Evolutionary conservation across 2,888 invertebrate genomes (phyloP).

Genomic region (Cylloceria caligata): DNA sequence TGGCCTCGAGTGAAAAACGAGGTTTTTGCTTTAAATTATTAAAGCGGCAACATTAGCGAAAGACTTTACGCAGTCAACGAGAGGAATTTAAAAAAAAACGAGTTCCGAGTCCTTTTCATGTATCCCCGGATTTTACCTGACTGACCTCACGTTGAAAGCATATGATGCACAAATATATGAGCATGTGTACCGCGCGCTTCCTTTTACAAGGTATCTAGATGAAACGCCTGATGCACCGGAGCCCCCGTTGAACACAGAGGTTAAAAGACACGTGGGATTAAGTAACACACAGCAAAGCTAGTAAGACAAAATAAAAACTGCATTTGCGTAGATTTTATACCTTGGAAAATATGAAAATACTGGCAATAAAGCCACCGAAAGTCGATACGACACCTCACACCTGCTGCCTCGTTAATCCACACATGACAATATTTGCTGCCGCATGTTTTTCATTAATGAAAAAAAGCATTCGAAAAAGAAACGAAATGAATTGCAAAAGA

Average conservation of each 20-base stretch:
- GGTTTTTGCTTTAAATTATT: constrained; percentile 22
- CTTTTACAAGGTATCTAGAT: constrained; percentile 3
- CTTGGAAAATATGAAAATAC: neutral
- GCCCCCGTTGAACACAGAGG: neutral
- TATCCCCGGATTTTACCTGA: constrained; percentile 30
- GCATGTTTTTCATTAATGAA: neutral
- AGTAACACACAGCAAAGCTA: neutral
- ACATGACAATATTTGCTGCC: constrained; percentile 7
- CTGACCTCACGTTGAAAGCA: constrained; percentile 26
- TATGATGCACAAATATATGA: too few species aligned
- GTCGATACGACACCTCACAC: neutral
- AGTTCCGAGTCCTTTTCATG: constrained; percentile 18
- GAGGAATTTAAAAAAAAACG: neutral
- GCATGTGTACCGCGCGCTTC: constrained; percentile 11
- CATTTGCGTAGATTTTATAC: constrained; percentile 16
- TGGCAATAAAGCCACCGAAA: neutral
- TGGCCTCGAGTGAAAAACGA: constrained; percentile 20
- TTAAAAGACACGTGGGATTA: neutral
- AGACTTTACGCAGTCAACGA: constrained; percentile 23
- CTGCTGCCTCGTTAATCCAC: constrained; percentile 11
- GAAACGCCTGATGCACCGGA: neutral
- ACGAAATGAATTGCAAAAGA: neutral
- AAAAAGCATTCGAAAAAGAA: neutral
- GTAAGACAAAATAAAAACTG: constrained; percentile 21
- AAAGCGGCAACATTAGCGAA: neutral